These are phyloP conservation scores for Phyllostomus discolor DNA, from an alignment of 2,113 vertebrate species.

Conservation along the genomic window DNA sequence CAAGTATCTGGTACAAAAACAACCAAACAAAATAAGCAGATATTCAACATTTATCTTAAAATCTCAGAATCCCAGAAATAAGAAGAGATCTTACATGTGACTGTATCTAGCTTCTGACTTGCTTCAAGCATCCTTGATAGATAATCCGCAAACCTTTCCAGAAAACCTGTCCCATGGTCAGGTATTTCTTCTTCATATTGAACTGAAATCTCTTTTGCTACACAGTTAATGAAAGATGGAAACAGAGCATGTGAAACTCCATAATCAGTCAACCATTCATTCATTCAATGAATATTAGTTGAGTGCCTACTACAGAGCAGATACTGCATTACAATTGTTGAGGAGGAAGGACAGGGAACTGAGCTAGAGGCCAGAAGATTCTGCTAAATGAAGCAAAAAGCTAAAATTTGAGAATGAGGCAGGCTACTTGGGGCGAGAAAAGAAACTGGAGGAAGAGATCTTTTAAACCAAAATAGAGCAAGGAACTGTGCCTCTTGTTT, in stretches of 20 bases:
- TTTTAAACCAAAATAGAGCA: not conserved
- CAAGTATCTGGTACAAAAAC: not conserved
- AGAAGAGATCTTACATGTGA: not conserved
- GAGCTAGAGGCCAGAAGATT: not conserved
- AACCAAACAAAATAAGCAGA: not conserved
- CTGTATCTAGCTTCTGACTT: not conserved
- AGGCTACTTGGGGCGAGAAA: not conserved
- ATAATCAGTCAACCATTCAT: not conserved
- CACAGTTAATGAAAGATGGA: not conserved
- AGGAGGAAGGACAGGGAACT: not conserved
- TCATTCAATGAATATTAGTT: not conserved
- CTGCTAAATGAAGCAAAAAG: not conserved
- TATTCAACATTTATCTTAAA: slow-evolving; percentile 22
- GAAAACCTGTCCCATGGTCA: not conserved
- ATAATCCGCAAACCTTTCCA: not conserved
- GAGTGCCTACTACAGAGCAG: not conserved
- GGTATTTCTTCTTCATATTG: not conserved
- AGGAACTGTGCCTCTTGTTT: not conserved
- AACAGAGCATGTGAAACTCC: not conserved
- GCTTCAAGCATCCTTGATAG: not conserved
- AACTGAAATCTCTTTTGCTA: not conserved
- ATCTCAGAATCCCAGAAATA: not conserved
- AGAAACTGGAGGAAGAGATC: not conserved
- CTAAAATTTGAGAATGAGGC: not conserved
- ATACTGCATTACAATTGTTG: not conserved